A percentile compares a stretch with the other conserved stretches of the same genome.
Evolutionary conservation across 1,140 invertebrate species (phyloP).

Genomic region (Streblospio benedicti): DNA sequence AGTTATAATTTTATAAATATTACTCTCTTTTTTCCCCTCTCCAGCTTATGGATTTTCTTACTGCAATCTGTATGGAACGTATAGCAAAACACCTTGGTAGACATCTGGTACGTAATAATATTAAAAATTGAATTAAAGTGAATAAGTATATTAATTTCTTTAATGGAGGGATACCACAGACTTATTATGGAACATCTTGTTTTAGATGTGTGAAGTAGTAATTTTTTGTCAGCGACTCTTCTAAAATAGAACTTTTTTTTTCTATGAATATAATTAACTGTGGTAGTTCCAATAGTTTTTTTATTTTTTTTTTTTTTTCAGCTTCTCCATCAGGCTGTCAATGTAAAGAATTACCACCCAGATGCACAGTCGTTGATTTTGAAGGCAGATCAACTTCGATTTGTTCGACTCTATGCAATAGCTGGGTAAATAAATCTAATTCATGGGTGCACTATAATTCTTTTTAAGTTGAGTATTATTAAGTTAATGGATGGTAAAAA

Average conservation of each 20-base stretch:
- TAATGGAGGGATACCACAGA: background rate
- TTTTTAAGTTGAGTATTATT: background rate
- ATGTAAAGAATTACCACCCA: slow-evolving; percentile 29
- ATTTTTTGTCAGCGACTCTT: background rate
- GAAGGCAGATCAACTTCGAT: slow-evolving; percentile 23
- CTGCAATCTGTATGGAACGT: slow-evolving; percentile 61
- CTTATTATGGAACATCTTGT: background rate
- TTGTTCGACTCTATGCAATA: slow-evolving; percentile 26
- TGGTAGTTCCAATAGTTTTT: slow-evolving; percentile 5
- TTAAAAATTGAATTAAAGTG: slow-evolving; percentile 3
- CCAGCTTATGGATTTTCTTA: slow-evolving; percentile 63
- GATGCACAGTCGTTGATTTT: slow-evolving; percentile 29
- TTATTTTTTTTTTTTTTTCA: slow-evolving; percentile 20
- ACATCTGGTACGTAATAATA: slow-evolving; percentile 50
- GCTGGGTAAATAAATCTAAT: slow-evolving; percentile 23
- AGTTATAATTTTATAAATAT: no score
- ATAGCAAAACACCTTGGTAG: slow-evolving; percentile 60
- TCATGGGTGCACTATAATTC: background rate
- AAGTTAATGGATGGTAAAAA: background rate
- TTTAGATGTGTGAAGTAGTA: background rate
- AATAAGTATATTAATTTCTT: background rate
- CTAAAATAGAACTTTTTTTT: background rate
- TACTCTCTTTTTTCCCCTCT: no score
- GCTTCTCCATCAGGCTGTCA: slow-evolving; percentile 28
- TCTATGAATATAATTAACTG: background rate